Conservation (phyloP, 1,140 invertebrate species). For the Calephelis virginiensis region DNA sequence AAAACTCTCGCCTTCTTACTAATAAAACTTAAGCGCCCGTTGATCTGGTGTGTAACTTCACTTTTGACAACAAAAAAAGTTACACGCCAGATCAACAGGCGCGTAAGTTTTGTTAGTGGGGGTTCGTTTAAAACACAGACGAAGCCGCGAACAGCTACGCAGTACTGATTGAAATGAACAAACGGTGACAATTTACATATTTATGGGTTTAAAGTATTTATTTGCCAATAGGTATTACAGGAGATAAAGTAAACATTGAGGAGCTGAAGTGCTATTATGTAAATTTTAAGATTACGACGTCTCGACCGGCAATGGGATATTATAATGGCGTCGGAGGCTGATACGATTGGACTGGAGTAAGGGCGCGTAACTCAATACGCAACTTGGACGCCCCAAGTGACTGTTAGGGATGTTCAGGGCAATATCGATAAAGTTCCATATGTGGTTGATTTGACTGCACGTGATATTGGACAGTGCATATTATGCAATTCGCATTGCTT, state of each 20-base stretch:
- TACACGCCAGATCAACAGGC: too few species aligned
- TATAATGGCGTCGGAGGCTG: constrained; percentile 47
- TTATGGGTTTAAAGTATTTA: constrained; percentile 6
- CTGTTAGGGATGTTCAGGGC: constrained; percentile 28
- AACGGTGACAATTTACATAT: background rate
- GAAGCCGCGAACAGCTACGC: too few species aligned
- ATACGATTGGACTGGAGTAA: constrained; percentile 49
- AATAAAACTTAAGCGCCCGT: too few species aligned
- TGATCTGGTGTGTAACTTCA: too few species aligned
- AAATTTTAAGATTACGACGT: constrained; percentile 57
- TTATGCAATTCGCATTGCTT: too few species aligned
- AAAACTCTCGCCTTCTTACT: too few species aligned
- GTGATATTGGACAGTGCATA: too few species aligned
- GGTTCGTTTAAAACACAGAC: too few species aligned
- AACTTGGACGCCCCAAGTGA: constrained; percentile 56
- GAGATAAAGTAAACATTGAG: constrained; percentile 18
- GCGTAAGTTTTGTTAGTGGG: too few species aligned
- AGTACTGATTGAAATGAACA: too few species aligned
- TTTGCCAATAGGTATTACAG: constrained; percentile 12
- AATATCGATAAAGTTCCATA: constrained; percentile 38
- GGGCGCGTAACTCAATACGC: constrained; percentile 67
- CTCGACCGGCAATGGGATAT: constrained; percentile 45
- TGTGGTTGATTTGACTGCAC: background rate
- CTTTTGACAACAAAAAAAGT: too few species aligned
- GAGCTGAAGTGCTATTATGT: constrained; percentile 53